Evolutionary conservation across 2,888 invertebrate species (phyloP).

Genomic region (Melanchra persicariae): DNA sequence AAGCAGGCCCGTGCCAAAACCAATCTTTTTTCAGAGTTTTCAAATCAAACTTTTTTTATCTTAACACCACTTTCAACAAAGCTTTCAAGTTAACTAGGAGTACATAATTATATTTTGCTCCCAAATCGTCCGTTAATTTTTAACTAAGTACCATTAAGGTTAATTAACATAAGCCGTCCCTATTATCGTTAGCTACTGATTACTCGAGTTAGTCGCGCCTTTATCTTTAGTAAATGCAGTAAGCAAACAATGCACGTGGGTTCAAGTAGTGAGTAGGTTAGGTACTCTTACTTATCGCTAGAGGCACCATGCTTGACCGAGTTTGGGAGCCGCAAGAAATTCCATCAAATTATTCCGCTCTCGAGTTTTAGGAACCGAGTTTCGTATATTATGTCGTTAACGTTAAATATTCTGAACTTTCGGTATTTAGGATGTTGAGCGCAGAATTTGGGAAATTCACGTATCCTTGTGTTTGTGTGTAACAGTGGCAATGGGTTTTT

Average conservation of each 20-base stretch:
- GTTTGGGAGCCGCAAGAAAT: constrained; percentile 23
- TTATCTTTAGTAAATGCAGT: constrained; percentile 51
- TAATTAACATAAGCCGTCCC: constrained; percentile 36
- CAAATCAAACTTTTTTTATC: neutral
- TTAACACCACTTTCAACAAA: neutral
- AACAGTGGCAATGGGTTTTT: neutral
- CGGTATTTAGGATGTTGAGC: neutral
- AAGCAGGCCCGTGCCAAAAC: neutral
- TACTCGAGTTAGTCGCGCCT: constrained; percentile 34
- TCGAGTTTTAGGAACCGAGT: constrained; percentile 1
- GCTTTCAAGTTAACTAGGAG: constrained; percentile 12
- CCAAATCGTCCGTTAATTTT: constrained; percentile 17
- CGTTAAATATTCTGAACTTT: neutral
- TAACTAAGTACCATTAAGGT: constrained; percentile 22
- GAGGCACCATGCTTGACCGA: constrained; percentile 29
- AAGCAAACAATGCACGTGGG: constrained; percentile 30
- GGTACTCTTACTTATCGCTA: constrained; percentile 30
- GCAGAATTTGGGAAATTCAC: neutral
- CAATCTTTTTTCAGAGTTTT: neutral
- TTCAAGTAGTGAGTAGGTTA: constrained; percentile 1
- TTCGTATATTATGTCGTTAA: constrained; percentile 12
- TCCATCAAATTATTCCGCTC: constrained; percentile 18
- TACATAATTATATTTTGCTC: constrained; percentile 4
- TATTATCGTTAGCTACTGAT: constrained; percentile 45
- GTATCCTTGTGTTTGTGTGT: neutral